phyloP scores from a whole-genome alignment of 2,888 invertebrate species.

The Standfussiana lucernea region DNA sequence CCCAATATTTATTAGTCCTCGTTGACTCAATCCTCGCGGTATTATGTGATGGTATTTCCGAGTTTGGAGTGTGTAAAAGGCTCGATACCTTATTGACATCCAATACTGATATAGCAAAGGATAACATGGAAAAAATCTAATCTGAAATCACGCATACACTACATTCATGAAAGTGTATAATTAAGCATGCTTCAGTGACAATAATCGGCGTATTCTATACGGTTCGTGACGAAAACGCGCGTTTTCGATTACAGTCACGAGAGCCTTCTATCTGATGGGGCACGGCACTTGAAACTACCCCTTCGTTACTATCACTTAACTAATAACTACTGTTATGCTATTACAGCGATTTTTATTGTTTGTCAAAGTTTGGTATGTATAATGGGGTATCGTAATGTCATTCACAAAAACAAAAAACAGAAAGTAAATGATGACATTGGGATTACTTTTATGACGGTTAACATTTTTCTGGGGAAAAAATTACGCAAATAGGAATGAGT shows the following conservation, averaged over 20 bases:
- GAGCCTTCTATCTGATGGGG: conserved; percentile 77
- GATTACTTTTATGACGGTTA: not conserved
- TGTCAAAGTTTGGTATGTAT: conserved; percentile 68
- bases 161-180: conserved; percentile 35
- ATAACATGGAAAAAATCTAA: conserved; percentile 31
- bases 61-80: not conserved
- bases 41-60: not conserved
- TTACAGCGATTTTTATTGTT: conserved; percentile 70
- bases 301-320: conserved; percentile 79
- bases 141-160: conserved; percentile 42
- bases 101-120: not conserved
- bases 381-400: not conserved
- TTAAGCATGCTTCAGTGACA: conserved; percentile 46
- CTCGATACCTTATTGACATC: not conserved
- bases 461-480: not conserved
- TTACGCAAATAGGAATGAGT: not conserved
- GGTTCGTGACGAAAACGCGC: conserved; percentile 46
- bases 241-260: conserved; percentile 78
- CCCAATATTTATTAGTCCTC: not conserved
- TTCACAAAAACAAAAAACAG: not conserved
- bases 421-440: not conserved
- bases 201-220: conserved; percentile 49
- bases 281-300: conserved; percentile 79
- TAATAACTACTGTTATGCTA: conserved; percentile 78
- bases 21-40: not conserved